Percentiles rank a stretch among this genome's conserved stretches.
Evolutionary conservation across 92 coral and sea anemone genomes (phyloP).

Genomic region (Metridium senile): DNA sequence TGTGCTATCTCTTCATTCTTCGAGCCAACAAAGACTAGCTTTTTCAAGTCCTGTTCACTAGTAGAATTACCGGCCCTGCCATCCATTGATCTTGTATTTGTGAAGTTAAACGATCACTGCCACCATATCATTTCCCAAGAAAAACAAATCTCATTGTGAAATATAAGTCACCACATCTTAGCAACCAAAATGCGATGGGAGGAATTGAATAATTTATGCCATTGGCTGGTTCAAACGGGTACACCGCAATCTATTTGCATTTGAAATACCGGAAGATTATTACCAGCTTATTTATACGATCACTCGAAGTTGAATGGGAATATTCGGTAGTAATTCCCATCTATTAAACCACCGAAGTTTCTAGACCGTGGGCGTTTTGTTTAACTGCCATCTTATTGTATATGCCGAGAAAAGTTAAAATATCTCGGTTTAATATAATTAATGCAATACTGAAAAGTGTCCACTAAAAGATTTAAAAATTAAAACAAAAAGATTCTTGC

Average conservation of each 20-base stretch:
- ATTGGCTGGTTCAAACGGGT: neutral
- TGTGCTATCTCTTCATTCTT: constrained; percentile 50
- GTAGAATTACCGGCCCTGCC: neutral
- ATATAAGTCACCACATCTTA: constrained; percentile 2
- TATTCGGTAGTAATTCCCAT: neutral
- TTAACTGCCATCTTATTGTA: too few species aligned
- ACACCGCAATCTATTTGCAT: neutral
- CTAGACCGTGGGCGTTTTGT: too few species aligned
- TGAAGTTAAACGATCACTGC: too few species aligned
- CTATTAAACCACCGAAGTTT: neutral
- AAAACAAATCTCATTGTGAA: neutral
- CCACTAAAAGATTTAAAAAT: too few species aligned
- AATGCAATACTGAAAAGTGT: neutral
- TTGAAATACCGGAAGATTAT: neutral
- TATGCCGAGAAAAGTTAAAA: neutral
- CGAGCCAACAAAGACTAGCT: constrained; percentile 43
- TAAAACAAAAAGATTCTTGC: neutral
- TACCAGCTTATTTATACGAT: neutral
- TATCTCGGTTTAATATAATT: neutral
- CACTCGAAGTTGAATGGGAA: neutral
- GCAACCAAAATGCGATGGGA: constrained; percentile 19
- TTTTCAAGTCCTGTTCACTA: constrained; percentile 15
- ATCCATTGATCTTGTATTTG: too few species aligned
- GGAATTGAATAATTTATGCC: constrained; percentile 30
- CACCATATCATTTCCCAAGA: too few species aligned